phyloP scores from a whole-genome alignment of 2,888 invertebrate genomes.

The Sussaba pulchella region DNA sequence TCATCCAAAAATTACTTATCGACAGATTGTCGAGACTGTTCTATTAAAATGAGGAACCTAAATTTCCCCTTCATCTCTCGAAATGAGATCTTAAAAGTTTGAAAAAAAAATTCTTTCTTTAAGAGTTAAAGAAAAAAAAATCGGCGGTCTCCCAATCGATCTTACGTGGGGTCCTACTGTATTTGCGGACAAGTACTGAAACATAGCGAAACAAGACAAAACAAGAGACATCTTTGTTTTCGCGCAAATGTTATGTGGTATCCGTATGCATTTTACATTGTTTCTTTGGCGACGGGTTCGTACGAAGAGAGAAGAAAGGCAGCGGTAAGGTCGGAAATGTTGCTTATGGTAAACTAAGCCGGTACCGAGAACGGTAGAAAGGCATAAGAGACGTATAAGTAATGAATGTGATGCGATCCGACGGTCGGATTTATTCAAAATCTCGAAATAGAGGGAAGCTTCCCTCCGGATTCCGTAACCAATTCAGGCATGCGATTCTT shows the following conservation, averaged over 20 bases:
- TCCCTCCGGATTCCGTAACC: conserved; percentile 60
- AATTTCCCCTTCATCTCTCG: no score
- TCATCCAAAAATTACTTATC: no score
- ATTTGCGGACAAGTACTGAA: neutral
- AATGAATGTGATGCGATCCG: conserved; percentile 57
- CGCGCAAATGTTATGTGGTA: conserved; percentile 43
- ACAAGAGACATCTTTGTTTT: conserved; percentile 27
- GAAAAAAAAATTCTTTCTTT: no score
- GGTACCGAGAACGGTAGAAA: conserved; percentile 45
- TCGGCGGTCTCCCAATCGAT: neutral
- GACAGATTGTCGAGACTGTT: no score
- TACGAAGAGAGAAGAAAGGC: conserved; percentile 52
- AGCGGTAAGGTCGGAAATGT: conserved; percentile 41
- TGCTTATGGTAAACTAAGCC: conserved; percentile 40
- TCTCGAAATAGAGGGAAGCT: conserved; percentile 53
- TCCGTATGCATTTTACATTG: conserved; percentile 30
- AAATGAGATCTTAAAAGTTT: no score
- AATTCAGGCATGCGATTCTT: conserved; percentile 54
- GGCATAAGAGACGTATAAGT: conserved; percentile 57
- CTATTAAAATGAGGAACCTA: no score
- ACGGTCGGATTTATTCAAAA: conserved; percentile 63
- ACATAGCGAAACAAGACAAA: neutral
- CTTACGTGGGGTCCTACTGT: conserved; percentile 9
- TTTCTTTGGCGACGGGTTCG: conserved; percentile 16
- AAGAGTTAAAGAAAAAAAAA: neutral